Conservation (phyloP, 1,140 invertebrate genomes). For the Yoshiicerus persimilis region DNA sequence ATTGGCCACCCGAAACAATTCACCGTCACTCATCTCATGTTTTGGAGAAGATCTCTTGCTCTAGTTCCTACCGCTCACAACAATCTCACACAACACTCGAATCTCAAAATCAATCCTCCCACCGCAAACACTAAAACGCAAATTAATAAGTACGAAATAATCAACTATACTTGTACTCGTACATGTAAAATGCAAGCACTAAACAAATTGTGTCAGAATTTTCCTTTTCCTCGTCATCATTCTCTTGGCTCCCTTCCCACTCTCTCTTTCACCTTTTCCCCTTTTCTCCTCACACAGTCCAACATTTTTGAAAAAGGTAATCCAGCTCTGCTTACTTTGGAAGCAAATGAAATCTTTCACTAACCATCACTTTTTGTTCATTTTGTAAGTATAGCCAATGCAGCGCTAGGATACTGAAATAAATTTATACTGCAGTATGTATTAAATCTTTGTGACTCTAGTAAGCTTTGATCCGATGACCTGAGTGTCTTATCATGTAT, state of each 20-base stretch:
- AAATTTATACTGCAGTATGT: too few relatives aligned
- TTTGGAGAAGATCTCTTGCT: background rate
- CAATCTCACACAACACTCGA: too few relatives aligned
- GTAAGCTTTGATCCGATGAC: too few relatives aligned
- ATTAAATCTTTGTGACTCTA: too few relatives aligned
- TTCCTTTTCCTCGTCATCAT: background rate
- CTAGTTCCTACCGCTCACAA: too few relatives aligned
- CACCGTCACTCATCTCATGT: background rate
- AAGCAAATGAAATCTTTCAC: background rate
- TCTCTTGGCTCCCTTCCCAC: background rate
- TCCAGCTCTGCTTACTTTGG: background rate
- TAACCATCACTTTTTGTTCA: background rate
- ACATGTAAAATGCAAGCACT: background rate
- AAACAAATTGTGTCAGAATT: background rate
- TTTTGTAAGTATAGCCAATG: too few relatives aligned
- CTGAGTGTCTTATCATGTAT: too few relatives aligned
- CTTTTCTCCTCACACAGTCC: background rate
- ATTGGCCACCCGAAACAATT: background rate
- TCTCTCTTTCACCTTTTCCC: background rate
- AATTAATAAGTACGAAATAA: background rate
- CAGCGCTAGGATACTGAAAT: too few relatives aligned
- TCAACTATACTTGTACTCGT: background rate
- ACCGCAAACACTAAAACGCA: background rate
- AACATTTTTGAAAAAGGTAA: background rate
- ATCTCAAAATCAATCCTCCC: too few relatives aligned